phyloP scores from a whole-genome alignment of 2,797 vertebrate genomes.

The Gambusia yucatana region DNA sequence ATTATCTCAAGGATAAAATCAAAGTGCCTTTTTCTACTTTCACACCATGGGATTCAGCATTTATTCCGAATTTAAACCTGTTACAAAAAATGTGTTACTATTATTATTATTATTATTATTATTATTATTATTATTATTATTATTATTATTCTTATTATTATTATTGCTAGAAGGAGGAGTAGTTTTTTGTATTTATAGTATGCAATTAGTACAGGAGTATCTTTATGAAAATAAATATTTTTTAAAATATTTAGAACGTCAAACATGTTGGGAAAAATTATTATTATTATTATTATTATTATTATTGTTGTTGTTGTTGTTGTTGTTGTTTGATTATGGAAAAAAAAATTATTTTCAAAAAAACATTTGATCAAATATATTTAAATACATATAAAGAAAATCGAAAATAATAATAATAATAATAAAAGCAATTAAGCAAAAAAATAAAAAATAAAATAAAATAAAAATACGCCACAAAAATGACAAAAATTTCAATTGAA shows the following conservation, averaged over 20 bases:
- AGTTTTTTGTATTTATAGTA: neutral
- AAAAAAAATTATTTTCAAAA: neutral
- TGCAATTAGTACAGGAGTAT: neutral
- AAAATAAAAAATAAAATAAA: neutral
- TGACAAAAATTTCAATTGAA: neutral
- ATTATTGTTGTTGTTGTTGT: conserved; percentile 14
- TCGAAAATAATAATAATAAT: too few species aligned
- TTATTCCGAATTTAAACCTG: neutral
- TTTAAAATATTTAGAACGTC: neutral
- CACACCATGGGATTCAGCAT: neutral
- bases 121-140: neutral
- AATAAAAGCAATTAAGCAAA: neutral
- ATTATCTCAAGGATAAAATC: neutral
- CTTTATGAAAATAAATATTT: neutral
- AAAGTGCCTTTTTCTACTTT: neutral
- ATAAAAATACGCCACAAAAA: neutral
- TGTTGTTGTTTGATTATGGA: neutral
- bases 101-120: neutral
- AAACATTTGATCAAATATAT: neutral
- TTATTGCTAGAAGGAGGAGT: neutral
- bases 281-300: neutral
- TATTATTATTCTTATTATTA: neutral
- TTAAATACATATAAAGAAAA: neutral
- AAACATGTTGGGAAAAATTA: neutral
- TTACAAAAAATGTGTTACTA: neutral